A percentile compares a stretch with the other conserved stretches of the same genome.
Evolutionary conservation across 2,888 invertebrate genomes (phyloP).

Genomic region (Holacanthella duospinosa): DNA sequence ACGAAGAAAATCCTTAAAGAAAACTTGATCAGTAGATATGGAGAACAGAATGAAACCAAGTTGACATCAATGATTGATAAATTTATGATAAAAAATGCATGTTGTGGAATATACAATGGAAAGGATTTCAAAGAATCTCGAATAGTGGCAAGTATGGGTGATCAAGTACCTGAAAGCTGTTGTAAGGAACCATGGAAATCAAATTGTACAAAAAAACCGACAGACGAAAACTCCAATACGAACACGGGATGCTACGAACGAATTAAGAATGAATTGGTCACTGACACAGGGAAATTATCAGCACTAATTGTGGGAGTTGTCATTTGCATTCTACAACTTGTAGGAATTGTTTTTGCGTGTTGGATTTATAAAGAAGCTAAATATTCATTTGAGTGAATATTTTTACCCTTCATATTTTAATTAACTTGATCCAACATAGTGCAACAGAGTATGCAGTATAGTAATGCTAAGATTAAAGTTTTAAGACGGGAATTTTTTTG

Average conservation of each 20-base stretch:
- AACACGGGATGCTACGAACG: slow-evolving; percentile 8
- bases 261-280: slow-evolving; percentile 9
- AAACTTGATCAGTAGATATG: not conserved
- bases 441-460: no score
- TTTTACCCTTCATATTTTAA: no score
- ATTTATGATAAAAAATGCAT: slow-evolving; percentile 17
- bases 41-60: not conserved
- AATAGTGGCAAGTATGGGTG: not conserved
- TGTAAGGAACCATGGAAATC: not conserved
- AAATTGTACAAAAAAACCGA: slow-evolving; percentile 10
- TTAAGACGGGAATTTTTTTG: no score
- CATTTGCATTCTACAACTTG: slow-evolving; percentile 10
- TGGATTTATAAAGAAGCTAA: slow-evolving; percentile 7
- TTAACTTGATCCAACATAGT: no score
- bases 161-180: slow-evolving; percentile 10
- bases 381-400: not conserved
- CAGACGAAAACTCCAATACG: slow-evolving; percentile 4
- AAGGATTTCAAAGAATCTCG: slow-evolving; percentile 11
- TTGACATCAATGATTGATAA: slow-evolving; percentile 16
- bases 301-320: slow-evolving; percentile 7
- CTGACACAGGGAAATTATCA: slow-evolving; percentile 1
- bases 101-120: slow-evolving; percentile 21
- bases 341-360: slow-evolving; percentile 13
- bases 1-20: not conserved
- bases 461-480: no score